Base-by-base conservation (phyloP, 1,140 invertebrate species). In the Drosophila sulfurigaster region DNA sequence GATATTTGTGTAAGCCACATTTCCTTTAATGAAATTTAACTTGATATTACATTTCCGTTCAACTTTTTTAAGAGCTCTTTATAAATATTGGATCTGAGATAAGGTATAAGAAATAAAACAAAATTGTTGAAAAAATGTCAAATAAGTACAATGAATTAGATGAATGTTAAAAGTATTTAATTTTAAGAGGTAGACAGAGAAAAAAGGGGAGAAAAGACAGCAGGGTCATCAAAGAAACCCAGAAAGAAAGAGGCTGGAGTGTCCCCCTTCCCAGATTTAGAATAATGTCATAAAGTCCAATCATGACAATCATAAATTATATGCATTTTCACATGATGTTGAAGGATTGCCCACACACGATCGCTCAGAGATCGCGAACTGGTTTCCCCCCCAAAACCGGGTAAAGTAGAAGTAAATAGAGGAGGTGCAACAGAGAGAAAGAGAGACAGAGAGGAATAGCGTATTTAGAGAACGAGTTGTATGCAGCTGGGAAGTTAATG, bases 341-440 rank as follows among this genome's bases (percentile, higher is more conserved):
- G 72, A 88, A 89, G 85, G 86, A 85, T 85, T 81, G 78, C 81
- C 85, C 85, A 89, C 85, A 88, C 85, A 88, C 83, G 63, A 65
- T 64, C 38, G 72, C 3, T 68, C 43, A 54, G 48, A 16, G 70
- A 75, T 57, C 28, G 38, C 75, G 30, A 59, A 81, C 72, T 68
- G 70, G 79, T 70, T 69, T 15, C 20, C 11, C 10, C 41, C 8
- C 35, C 35, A 8, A 38, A 16, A 6, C 6, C 48, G 20, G 20
- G 28, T 52, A 28, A 30, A 20, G 11, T 13, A 56, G 13, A 5
- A 16, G 13, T 11, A 38, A 30, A 41, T 28, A 59, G 32, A n/a
- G 11, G 20, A 28, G 11, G 20, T 30, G 25, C 15, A 10, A 46
- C 1, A 49, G 32, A 45, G 32, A 45, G 20, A 25, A 38, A 10